These are phyloP conservation scores for Trachurus trachurus DNA, from an alignment of 2,797 vertebrate species.

Conservation along the genomic window DNA sequence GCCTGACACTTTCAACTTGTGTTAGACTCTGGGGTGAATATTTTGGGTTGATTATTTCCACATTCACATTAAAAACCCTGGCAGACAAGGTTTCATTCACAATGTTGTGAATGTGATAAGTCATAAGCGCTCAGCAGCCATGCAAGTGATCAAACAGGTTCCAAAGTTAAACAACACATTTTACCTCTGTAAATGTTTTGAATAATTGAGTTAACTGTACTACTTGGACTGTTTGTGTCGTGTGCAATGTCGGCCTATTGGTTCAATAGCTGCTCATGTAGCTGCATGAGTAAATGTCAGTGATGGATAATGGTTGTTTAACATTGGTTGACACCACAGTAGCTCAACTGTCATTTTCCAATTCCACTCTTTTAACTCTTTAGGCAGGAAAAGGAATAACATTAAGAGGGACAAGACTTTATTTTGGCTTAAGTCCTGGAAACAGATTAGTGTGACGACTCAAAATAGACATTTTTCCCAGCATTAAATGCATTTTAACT, in stretches of 20 bases:
- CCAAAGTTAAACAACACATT: not conserved
- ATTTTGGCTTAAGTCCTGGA: conserved; percentile 9
- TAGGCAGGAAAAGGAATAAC: not conserved
- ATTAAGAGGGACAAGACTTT: not conserved
- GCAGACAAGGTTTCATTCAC: not conserved
- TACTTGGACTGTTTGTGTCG: not conserved
- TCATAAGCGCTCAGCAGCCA: not conserved
- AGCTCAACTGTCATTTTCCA: not conserved
- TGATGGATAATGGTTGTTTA: not conserved
- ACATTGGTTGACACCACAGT: not conserved
- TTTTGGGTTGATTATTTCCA: conserved; percentile 18
- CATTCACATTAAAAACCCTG: conserved; percentile 11
- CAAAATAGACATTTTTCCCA: conserved; percentile 22
- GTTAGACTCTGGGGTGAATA: conserved; percentile 4
- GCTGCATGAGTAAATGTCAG: not conserved
- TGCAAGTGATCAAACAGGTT: not conserved
- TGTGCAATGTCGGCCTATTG: not conserved
- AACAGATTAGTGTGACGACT: not conserved
- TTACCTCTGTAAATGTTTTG: not conserved
- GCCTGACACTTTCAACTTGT: conserved; percentile 18
- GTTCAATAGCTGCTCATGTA: not conserved
- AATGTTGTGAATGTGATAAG: not conserved
- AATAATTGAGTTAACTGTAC: not conserved
- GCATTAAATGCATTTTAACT: conserved; percentile 15
- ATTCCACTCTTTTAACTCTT: not conserved